phyloP scores from a whole-genome alignment of 2,113 vertebrate genomes.

The Bos javanicus region DNA sequence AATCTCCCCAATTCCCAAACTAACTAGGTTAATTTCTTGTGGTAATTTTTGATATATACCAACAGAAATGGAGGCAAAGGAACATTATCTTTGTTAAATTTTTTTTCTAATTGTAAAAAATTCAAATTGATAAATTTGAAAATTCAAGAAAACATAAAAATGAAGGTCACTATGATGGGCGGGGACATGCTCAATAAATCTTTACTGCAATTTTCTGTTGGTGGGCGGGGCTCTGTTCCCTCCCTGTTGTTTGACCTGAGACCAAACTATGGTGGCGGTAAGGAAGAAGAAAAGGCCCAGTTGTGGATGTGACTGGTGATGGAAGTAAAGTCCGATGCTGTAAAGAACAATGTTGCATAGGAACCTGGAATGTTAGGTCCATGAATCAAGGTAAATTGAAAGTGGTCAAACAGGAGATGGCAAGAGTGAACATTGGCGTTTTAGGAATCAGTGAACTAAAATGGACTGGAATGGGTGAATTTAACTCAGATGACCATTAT shows the following conservation, averaged over 20 bases:
- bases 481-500: not conserved
- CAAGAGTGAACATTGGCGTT: not conserved
- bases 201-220: not conserved
- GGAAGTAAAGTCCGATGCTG: not conserved
- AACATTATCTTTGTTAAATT: not conserved
- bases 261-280: not conserved
- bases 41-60: not conserved
- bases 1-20: not conserved
- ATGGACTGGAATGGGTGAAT: not conserved
- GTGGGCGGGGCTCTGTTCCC: not conserved
- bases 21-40: not conserved
- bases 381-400: not conserved
- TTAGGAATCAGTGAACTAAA: not conserved
- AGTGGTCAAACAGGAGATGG: not conserved
- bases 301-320: not conserved
- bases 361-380: not conserved
- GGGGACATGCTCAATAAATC: not conserved
- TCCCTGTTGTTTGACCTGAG: not conserved
- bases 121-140: not conserved
- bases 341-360: not conserved
- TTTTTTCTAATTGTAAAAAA: not conserved
- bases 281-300: not conserved
- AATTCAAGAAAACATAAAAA: constrained; percentile 8
- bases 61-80: not conserved
- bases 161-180: not conserved